Base-by-base conservation (phyloP, 2,797 vertebrate genomes). In the Oreonectes daqikongensis region DNA sequence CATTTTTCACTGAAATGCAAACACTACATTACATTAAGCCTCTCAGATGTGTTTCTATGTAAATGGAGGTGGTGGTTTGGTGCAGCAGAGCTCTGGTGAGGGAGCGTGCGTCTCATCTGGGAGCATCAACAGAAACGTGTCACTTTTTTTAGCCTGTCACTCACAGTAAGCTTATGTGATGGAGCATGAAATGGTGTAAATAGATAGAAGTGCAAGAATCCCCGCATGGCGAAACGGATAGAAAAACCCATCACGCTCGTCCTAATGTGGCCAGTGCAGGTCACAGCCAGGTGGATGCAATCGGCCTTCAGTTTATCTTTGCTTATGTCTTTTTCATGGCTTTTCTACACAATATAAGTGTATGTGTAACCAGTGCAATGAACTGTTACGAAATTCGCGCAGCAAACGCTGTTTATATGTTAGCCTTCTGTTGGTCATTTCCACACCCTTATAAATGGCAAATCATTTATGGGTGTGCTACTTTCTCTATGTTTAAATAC, bases 81-180 rank as follows among this genome's bases (percentile, higher is more conserved):
- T 63, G 14, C 30, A 60, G n/a, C 20, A 52, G 35, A 46, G 66
- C 22, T 30, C 57, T 73, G 35, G 17, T 2, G 17, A 22, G 42
- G 69, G 32, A 68, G 32, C 55, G 22, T 42, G 46, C 6, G 17
- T 59, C 80, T 69, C 71, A 81, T 65, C 57, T 59, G 79, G 70
- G 40, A 44, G 57, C 63, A 67, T 66, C 46, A 57, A 59, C 32
- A 50, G 44, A 38, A 66, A 44, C 17, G 35, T 59, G n/a, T 73
- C 63, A 75, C 59, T 50, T 38, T 53, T 73, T 67, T 65, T 26
- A 30, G 28, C 10, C 40, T n/a, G 64, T 78, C 79, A 65, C 46
- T 81, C 75, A 74, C 12, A 28, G 65, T 70, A 70, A 78, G 65
- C 80, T 66, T 30, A 22, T 50, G 57, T 73, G 80, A 70, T 70